Evolutionary conservation across 2,888 invertebrate species (phyloP), one percentile per base, ranked within the genome.

Genomic region (Xestoiulus laeticollis): DNA sequence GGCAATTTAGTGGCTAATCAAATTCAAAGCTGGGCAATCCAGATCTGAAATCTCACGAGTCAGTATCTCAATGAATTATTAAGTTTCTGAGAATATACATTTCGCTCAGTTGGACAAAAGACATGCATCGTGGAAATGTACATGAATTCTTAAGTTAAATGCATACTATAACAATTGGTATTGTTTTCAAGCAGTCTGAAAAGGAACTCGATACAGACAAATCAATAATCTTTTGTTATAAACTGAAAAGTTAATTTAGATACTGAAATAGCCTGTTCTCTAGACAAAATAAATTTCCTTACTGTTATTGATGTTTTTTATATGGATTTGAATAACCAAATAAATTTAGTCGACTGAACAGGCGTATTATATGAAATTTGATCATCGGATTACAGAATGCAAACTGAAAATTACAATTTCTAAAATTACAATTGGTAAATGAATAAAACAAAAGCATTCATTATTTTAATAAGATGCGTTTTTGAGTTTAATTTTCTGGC

Each of bases 1-100:
- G 68, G 68, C 68, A 68, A 68, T 68, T 68, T 68, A 4, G 68
- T 68, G 22, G 26, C 68, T 68, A 68, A 68, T 68, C 68, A 68
- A 68, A 68, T 68, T 68, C 68, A 68, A 68, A 26, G 68, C 68
- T 26, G 68, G 68, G 68, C 68, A 68, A 68, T n/a, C 5, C 6
- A 19, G 22, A 59, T 22, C 68, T 26, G n/a, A 26, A 68, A 68
- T 68, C 68, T 26, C 68, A 26, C 22, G 68, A 68, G 68, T 68
- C 68, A 68, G 22, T 68, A 68, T 68, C 22, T 22, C 68, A 8
- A 68, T 68, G 68, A 68, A 68, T 68, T 68, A 68, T 68, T 68
- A 68, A 68, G 26, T 26, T 68, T 59, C 26, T 8, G 22, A 8
- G 68, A 68, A 68, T 22, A 68, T 68, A 26, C 26, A 68, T 68